These are phyloP conservation scores for Drosophila helvetica DNA, from an alignment of 2,888 invertebrate genomes.

Conservation along the genomic window DNA sequence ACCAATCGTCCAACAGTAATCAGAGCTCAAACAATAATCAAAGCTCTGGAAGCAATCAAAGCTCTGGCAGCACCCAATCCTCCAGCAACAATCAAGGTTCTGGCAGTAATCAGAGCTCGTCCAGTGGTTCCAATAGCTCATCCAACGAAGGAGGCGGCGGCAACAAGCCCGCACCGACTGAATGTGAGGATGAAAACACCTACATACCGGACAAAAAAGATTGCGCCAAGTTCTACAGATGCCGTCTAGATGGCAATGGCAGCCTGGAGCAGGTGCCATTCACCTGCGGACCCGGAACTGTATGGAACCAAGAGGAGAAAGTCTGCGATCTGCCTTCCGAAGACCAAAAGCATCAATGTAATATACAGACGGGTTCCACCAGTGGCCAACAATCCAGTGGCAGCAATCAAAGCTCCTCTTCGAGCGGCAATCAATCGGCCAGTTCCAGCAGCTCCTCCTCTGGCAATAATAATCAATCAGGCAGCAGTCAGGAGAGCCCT, in stretches of 20 bases:
- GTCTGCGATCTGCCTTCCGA: constrained; percentile 84
- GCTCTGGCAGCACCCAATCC: constrained; percentile 23
- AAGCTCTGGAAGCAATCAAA: constrained; percentile 20
- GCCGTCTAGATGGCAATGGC: constrained; percentile 84
- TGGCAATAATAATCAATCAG: constrained; percentile 18
- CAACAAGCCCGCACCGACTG: constrained; percentile 44
- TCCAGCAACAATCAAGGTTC: constrained; percentile 47
- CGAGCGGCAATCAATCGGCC: constrained; percentile 36
- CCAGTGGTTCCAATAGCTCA: constrained; percentile 40
- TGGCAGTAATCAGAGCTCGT: constrained; percentile 44
- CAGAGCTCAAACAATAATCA: constrained; percentile 44
- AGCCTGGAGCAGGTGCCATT: constrained; percentile 85
- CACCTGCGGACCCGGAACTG: constrained; percentile 85
- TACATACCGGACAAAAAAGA: constrained; percentile 84
- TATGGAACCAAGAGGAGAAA: constrained; percentile 86
- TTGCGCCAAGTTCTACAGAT: constrained; percentile 87
- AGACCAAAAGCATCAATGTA: constrained; percentile 74
- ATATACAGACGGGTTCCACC: constrained; percentile 45
- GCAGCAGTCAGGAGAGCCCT: constrained; percentile 7
- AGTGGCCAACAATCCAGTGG: constrained; percentile 36
- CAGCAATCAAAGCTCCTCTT: constrained; percentile 37
- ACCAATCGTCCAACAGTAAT: constrained; percentile 4
- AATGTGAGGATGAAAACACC: constrained; percentile 82
- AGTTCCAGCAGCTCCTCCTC: constrained; percentile 4
- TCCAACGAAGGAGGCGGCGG: background rate